Conservation (phyloP, 2,888 invertebrate genomes). For the Thymelicus acteon region DNA sequence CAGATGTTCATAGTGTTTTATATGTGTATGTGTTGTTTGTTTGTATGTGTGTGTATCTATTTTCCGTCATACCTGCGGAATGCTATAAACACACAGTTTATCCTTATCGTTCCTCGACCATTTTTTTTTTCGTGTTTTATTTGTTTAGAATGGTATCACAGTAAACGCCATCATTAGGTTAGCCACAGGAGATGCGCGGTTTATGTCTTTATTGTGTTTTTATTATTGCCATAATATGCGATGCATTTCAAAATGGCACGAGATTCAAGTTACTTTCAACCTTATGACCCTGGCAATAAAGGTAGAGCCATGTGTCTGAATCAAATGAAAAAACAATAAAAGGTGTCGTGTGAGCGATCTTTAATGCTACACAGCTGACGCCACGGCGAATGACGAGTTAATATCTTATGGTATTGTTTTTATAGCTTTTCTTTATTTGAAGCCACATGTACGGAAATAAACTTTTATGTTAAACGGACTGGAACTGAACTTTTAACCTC, state of each 20-base stretch:
- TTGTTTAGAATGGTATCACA: slow-evolving; percentile 70
- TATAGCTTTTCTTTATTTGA: slow-evolving; percentile 34
- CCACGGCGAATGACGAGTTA: slow-evolving; percentile 32
- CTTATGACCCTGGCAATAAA: background rate
- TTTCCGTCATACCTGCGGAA: too few species aligned
- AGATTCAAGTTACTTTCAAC: slow-evolving; percentile 6
- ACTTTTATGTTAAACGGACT: background rate
- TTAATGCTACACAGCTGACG: slow-evolving; percentile 62
- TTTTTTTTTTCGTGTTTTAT: slow-evolving; percentile 58
- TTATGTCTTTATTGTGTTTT: slow-evolving; percentile 75
- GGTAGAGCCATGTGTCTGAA: background rate
- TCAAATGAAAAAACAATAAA: slow-evolving; percentile 45
- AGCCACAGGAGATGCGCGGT: slow-evolving; percentile 75
- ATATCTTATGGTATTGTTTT: slow-evolving; percentile 34
- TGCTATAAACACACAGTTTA: too few species aligned
- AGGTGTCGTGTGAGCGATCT: slow-evolving; percentile 52
- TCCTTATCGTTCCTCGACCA: slow-evolving; percentile 21
- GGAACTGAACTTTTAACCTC: slow-evolving; percentile 10
- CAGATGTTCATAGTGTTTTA: too few species aligned
- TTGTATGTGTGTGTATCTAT: too few species aligned
- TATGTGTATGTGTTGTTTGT: too few species aligned
- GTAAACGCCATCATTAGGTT: slow-evolving; percentile 76
- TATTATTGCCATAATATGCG: slow-evolving; percentile 59
- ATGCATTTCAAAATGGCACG: slow-evolving; percentile 24
- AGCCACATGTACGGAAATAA: slow-evolving; percentile 12